Evolutionary conservation across 30 jellyfish, hydroid and myxozoan genomes (phyloP), one percentile per base, ranked within the genome.

Genomic region (Mastigias papua): DNA sequence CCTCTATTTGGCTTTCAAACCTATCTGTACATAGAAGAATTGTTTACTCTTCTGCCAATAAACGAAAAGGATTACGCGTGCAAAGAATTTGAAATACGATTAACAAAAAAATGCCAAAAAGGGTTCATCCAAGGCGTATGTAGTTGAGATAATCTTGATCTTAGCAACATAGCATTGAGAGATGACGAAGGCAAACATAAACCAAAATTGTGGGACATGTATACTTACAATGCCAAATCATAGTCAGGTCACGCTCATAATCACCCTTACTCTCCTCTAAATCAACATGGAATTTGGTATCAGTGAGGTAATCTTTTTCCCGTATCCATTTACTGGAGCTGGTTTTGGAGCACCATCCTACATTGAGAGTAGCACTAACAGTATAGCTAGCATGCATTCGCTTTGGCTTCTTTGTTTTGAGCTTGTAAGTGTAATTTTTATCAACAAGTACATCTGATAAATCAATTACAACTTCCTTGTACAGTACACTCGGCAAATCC

Each of bases 311-410:
- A 75, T 91, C 97, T 34, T 76, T 68, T 6, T 54, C 25, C 33
- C 65, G 65, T 23, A 91, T 16, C 93, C 93, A 91, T 26, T 29
- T 27, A 16, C 48, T 27, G n/a, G 85, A 1, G 66, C 49, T 79
- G 1, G 73, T 5, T 16, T 58, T 46, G 0, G 92, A 80, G 69
- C 97, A 91, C 97, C 97, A 91, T 28, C 97, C 97, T 30, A 78
- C 85, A 63, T 91, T 91, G 1, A 91, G 34, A 17, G 71, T 28
- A 20, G 97, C 97, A 48, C 92, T 80, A 3, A 91, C 90, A 30
- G 86, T 34, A 84, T 46, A 91, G 29, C 73, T 13, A 27, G 10
- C 33, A 48, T 66, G 80, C 34, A 34, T 27, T n/a, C 19, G 27
- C 31, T 48, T 28, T 33, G 97, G 97, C 73, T 28, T 78, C 51